These are phyloP conservation scores for Nestor notabilis DNA, from an alignment of 2,113 vertebrate species.

Conservation along the genomic window DNA sequence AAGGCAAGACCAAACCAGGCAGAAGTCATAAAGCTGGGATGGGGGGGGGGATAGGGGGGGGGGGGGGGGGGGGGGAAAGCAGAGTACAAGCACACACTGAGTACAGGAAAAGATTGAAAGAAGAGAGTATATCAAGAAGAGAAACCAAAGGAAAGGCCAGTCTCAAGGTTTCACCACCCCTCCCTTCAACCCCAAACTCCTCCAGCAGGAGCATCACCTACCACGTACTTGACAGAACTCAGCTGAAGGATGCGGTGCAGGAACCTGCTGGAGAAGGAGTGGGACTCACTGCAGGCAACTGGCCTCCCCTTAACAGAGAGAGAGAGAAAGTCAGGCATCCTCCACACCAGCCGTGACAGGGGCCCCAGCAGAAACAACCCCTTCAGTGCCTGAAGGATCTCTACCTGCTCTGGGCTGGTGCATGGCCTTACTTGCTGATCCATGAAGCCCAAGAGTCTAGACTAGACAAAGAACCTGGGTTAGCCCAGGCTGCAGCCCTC, in stretches of 20 bases:
- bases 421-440: rapidly evolving
- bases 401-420: background rate
- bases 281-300: background rate
- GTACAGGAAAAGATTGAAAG: background rate
- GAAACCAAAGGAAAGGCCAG: rapidly evolving
- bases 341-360: rapidly evolving
- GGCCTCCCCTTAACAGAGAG: background rate
- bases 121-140: rapidly evolving
- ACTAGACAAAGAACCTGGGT: rapidly evolving
- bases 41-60: rapidly evolving
- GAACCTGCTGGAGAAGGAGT: background rate
- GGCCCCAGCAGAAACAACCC: rapidly evolving
- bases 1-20: background rate
- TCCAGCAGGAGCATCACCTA: background rate
- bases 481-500: rapidly evolving
- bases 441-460: rapidly evolving
- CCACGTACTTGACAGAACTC: background rate
- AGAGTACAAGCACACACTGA: background rate
- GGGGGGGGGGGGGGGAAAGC: background rate
- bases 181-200: background rate
- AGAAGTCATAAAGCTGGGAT: background rate
- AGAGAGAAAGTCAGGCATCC: background rate
- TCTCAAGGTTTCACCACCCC: background rate
- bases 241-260: background rate
- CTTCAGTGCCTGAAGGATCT: rapidly evolving